Base-by-base conservation (phyloP, 2,113 vertebrate genomes). In the Pyrgilauda ruficollis region DNA sequence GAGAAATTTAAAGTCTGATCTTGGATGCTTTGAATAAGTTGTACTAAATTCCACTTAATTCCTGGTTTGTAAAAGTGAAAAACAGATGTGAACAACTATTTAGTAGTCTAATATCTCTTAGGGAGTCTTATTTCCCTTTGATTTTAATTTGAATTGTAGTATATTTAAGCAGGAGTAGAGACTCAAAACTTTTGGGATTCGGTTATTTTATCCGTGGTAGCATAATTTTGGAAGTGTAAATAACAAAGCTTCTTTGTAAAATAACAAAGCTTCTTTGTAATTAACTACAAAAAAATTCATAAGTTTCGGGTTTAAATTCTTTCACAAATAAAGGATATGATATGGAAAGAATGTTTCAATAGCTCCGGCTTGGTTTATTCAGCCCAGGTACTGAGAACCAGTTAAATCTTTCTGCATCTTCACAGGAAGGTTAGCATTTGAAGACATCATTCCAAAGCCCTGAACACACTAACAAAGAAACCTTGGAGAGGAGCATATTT, bases 241-340 rank as follows among this genome's bases (percentile, higher is more conserved):
- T 61, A 87, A 35, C 5, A 80, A 13, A 53, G 2, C 14, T 89
- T 72, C 49, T 75, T 72, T 62, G 11, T 50, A 81, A 88, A 78
- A 14, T 63, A 74, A 46, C 19, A 66, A 9, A 39, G 2, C 22
- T 83, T n/a, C 37, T 70, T 84, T 67, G 9, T 31, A 78, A 73
- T 21, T n/a, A 47, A 31, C 15, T 52, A 28, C n/a, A 37, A 26
- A 37, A 26, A 31, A 28, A 35, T 66, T 31, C 9, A n/a, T 58
- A 49, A 46, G 3, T 43, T 93, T 56, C 2, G 7, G 2, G 8
- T 50, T 73, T 66, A 58, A 73, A 59, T 44, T 73, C 8, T 28
- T 6, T 66, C 33, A 62, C 10, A 58, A 50, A 13, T 44, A 50
- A 7, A 62, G 9, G 9, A 43, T 62, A 13, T 0, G 0, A 35